A percentile compares a stretch with the other conserved stretches of the same genome.
phyloP scores from a whole-genome alignment of 2,113 vertebrate genomes.

The Terrapene triunguis region DNA sequence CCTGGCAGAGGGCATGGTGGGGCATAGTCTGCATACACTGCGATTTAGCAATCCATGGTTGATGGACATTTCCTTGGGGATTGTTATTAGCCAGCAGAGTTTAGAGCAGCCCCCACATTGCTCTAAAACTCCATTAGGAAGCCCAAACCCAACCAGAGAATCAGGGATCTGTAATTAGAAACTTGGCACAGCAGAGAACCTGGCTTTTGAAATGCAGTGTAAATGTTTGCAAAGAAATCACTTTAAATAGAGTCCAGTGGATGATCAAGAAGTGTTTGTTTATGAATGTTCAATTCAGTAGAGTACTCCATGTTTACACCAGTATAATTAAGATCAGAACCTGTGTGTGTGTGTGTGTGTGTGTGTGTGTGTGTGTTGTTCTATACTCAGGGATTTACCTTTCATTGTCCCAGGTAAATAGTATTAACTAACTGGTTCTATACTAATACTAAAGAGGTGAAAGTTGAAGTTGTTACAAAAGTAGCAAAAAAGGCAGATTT shows the following conservation, averaged over 20 bases:
- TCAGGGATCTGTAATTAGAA: neutral
- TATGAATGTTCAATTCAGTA: neutral
- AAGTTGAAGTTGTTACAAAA: neutral
- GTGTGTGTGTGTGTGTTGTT: neutral
- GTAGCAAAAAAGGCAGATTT: conserved; percentile 1
- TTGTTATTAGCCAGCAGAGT: neutral
- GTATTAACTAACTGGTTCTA: neutral
- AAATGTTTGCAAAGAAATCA: neutral
- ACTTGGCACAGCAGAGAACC: neutral
- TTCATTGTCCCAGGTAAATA: neutral
- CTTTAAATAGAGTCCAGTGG: neutral
- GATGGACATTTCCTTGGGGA: neutral
- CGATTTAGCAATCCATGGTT: neutral
- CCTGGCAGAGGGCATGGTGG: neutral
- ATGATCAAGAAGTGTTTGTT: neutral
- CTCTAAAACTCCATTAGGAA: neutral
- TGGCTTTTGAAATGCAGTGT: neutral
- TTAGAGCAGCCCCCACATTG: fast-evolving
- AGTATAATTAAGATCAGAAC: neutral
- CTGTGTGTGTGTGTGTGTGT: neutral
- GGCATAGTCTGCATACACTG: neutral
- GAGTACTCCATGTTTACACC: neutral
- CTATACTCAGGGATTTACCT: conserved; percentile 8
- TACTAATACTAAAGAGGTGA: neutral
- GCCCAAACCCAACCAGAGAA: neutral